These are phyloP conservation scores for Dromiciops gliroides DNA, from an alignment of 2,113 vertebrate genomes.

Conservation along the genomic window DNA sequence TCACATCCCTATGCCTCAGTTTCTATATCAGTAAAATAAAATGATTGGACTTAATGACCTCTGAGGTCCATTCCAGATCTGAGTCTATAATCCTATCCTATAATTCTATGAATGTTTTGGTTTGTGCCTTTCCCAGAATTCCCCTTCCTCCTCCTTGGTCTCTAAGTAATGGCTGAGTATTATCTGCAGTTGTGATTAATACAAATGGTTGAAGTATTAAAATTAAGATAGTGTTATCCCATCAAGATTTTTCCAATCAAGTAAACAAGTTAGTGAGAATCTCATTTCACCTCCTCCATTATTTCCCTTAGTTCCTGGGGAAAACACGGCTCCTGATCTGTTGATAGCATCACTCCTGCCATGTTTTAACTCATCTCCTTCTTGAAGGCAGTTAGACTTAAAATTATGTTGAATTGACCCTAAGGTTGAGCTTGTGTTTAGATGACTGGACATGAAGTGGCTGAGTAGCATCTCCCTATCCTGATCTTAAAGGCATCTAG, in stretches of 20 bases:
- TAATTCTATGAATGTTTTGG: neutral
- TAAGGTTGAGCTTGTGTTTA: constrained; percentile 21
- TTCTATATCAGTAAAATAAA: neutral
- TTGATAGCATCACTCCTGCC: neutral
- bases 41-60: neutral
- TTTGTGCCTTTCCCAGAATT: neutral
- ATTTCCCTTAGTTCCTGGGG: neutral
- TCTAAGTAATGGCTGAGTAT: neutral
- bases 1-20: neutral
- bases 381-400: neutral
- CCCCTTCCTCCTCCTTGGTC: neutral
- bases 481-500: constrained; percentile 29
- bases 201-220: neutral
- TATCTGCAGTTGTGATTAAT: neutral
- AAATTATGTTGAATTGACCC: constrained; percentile 1
- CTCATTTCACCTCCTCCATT: neutral
- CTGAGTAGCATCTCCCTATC: constrained; percentile 3
- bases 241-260: neutral
- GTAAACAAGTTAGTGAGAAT: constrained; percentile 9
- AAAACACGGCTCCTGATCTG: neutral
- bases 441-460: neutral
- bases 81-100: neutral
- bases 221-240: neutral
- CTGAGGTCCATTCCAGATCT: neutral
- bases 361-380: constrained; percentile 2